These are phyloP conservation scores for Hirtodrosophila trivittata DNA, from an alignment of 2,888 invertebrate species.

Conservation along the genomic window DNA sequence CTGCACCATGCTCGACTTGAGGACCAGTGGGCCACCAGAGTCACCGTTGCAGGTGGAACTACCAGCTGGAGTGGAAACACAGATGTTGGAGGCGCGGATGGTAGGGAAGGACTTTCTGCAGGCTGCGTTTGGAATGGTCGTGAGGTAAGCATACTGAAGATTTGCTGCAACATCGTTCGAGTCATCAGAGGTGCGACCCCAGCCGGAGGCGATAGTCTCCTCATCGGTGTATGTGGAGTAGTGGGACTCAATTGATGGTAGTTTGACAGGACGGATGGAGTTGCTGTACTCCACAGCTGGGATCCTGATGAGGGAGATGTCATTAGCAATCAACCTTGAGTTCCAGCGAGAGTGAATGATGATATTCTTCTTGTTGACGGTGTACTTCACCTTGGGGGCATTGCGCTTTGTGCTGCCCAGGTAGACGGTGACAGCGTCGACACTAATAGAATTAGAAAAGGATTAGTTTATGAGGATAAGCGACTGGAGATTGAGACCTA, in stretches of 20 bases:
- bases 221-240: slow-evolving; percentile 59
- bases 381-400: slow-evolving; percentile 43
- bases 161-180: slow-evolving; percentile 47
- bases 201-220: slow-evolving; percentile 74
- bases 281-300: slow-evolving; percentile 46
- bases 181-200: slow-evolving; percentile 72
- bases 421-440: slow-evolving; percentile 53
- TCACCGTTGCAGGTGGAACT: slow-evolving; percentile 72
- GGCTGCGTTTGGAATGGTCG: slow-evolving; percentile 55
- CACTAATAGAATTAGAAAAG: slow-evolving; percentile 18
- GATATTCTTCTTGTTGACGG: slow-evolving; percentile 41
- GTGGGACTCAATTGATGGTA: slow-evolving; percentile 52
- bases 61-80: slow-evolving; percentile 50
- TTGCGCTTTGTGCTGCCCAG: slow-evolving; percentile 60
- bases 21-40: slow-evolving; percentile 73
- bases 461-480: slow-evolving; percentile 4
- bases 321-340: slow-evolving; percentile 59
- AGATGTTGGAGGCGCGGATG: slow-evolving; percentile 62
- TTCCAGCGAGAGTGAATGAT: slow-evolving; percentile 65
- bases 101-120: slow-evolving; percentile 59
- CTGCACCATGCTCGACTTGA: slow-evolving; percentile 42
- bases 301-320: slow-evolving; percentile 69
- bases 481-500: slow-evolving; percentile 22
- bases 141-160: slow-evolving; percentile 62
- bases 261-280: slow-evolving; percentile 54